phyloP scores from a whole-genome alignment of 2,888 invertebrate genomes.

The Nomada fabriciana region DNA sequence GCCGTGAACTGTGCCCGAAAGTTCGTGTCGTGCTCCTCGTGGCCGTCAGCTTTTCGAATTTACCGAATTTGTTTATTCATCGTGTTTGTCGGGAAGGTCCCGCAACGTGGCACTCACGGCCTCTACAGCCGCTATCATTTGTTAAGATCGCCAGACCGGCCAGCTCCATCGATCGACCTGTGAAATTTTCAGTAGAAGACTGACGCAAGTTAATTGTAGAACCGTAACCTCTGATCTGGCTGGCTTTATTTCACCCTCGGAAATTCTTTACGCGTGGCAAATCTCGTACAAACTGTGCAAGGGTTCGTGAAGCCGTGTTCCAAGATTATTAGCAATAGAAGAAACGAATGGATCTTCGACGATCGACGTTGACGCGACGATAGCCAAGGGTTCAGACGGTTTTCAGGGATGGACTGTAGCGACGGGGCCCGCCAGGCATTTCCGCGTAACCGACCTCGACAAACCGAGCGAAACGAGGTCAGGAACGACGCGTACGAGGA shows the following conservation, averaged over 20 bases:
- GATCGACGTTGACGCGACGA: constrained; percentile 1
- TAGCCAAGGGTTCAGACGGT: constrained; percentile 15
- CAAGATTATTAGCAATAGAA: background rate
- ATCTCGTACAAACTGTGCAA: too few species aligned
- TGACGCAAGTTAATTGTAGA: background rate
- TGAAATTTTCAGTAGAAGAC: constrained; percentile 13
- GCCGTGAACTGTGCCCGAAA: background rate
- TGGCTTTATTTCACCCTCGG: background rate
- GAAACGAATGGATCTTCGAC: background rate
- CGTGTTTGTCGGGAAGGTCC: background rate
- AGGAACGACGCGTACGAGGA: constrained; percentile 75
- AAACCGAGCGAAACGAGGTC: constrained; percentile 80
- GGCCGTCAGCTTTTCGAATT: constrained; percentile 16
- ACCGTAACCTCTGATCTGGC: constrained; percentile 11
- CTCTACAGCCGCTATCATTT: constrained; percentile 10
- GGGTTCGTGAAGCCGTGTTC: background rate
- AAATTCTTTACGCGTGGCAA: background rate
- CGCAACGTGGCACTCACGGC: constrained; percentile 13
- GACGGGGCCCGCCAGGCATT: constrained; percentile 58
- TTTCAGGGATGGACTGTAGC: constrained; percentile 10
- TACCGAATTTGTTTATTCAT: constrained; percentile 10
- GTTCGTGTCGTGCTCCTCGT: background rate
- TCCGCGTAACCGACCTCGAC: constrained; percentile 80
- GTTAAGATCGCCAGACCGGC: constrained; percentile 11
- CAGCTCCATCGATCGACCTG: constrained; percentile 7